These are phyloP conservation scores for Spodoptera frugiperda DNA, from an alignment of 1,140 invertebrate species.

Conservation along the genomic window DNA sequence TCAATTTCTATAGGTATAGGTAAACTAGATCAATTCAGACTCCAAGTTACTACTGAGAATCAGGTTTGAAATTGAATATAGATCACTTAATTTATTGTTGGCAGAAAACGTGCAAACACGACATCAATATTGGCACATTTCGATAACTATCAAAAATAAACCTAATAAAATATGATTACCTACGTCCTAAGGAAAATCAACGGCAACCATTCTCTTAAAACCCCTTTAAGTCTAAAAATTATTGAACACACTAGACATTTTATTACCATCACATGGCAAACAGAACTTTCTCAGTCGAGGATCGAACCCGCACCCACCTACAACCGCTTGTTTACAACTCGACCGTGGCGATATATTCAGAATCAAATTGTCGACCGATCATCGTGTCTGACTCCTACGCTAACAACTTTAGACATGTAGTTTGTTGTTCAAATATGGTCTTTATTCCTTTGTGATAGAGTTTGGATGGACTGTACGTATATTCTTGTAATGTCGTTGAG, in stretches of 20 bases:
- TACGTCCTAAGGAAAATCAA: slow-evolving; percentile 28
- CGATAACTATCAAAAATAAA: not conserved
- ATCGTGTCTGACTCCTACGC: slow-evolving; percentile 78
- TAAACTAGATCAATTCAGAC: too few relatives aligned
- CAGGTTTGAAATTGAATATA: too few relatives aligned
- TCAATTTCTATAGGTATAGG: too few relatives aligned
- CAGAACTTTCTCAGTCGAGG: slow-evolving; percentile 54
- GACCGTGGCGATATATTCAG: slow-evolving; percentile 73
- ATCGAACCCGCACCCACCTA: slow-evolving; percentile 75
- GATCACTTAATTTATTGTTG: too few relatives aligned
- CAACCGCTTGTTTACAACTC: slow-evolving; percentile 77
- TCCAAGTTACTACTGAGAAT: too few relatives aligned
- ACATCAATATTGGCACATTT: not conserved
- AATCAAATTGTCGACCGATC: slow-evolving; percentile 81
- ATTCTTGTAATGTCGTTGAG: slow-evolving; percentile 52
- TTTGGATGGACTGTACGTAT: not conserved
- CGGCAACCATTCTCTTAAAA: slow-evolving; percentile 33
- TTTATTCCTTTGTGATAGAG: slow-evolving; percentile 45
- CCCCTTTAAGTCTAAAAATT: slow-evolving; percentile 45
- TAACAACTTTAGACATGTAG: slow-evolving; percentile 43
- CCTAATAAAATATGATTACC: slow-evolving; percentile 32
- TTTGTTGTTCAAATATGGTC: slow-evolving; percentile 50
- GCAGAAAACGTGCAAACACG: not conserved
- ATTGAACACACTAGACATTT: slow-evolving; percentile 45
- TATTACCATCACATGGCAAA: slow-evolving; percentile 39